phyloP scores from a whole-genome alignment of 2,888 invertebrate species.

The Vesta saturnalis region DNA sequence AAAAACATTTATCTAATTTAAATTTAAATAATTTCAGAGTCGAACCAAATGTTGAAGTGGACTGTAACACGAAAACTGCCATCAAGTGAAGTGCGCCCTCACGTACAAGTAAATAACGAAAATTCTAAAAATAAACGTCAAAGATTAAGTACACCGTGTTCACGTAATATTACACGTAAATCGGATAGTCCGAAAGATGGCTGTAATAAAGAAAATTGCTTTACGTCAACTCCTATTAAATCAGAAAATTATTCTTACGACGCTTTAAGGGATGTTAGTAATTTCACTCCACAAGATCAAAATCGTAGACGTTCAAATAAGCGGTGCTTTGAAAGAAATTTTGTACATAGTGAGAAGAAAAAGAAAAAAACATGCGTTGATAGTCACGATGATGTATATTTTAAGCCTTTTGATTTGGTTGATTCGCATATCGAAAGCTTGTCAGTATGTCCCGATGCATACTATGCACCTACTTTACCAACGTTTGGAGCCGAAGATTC shows the following conservation, averaged over 20 bases:
- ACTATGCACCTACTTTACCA: constrained; percentile 61
- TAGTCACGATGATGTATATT: constrained; percentile 48
- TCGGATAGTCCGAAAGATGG: constrained; percentile 60
- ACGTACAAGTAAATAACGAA: constrained; percentile 51
- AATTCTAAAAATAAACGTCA: constrained; percentile 62
- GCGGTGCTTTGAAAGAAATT: constrained; percentile 27
- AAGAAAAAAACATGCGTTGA: constrained; percentile 58
- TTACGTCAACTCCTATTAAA: constrained; percentile 68
- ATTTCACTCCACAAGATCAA: constrained; percentile 65
- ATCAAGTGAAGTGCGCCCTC: constrained; percentile 44
- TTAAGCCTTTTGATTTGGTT: constrained; percentile 56
- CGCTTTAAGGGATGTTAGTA: constrained; percentile 70
- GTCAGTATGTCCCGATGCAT: background rate
- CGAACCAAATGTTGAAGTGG: constrained; percentile 69
- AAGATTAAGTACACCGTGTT: constrained; percentile 55
- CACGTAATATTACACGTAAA: constrained; percentile 61
- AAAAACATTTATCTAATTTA: background rate
- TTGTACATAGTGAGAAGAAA: constrained; percentile 12
- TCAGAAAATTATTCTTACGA: constrained; percentile 56
- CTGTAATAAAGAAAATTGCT: constrained; percentile 70
- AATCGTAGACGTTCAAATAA: constrained; percentile 44
- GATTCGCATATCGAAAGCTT: constrained; percentile 56
- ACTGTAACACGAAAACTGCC: constrained; percentile 60
- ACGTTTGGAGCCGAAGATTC: constrained; percentile 69
- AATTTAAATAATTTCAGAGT: constrained; percentile 23